phyloP scores from a whole-genome alignment of 1,140 invertebrate species.

The Achatina immaculata region DNA sequence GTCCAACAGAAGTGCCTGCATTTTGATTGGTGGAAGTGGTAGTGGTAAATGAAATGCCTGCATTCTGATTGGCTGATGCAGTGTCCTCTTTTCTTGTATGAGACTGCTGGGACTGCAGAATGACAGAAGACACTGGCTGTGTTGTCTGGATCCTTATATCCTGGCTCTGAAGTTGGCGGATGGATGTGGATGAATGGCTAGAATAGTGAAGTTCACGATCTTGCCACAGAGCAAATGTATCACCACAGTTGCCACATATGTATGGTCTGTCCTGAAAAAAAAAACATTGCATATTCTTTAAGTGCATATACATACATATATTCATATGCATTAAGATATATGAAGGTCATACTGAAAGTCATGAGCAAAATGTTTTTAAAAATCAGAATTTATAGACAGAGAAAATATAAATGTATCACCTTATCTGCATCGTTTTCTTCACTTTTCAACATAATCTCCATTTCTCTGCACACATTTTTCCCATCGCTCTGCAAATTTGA shows the following conservation, averaged over 20 bases:
- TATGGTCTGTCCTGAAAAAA: constrained; percentile 57
- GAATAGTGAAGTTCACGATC: constrained; percentile 48
- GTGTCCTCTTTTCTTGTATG: not conserved
- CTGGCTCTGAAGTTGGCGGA: not conserved
- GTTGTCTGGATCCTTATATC: constrained; percentile 12
- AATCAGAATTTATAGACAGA: too few species aligned
- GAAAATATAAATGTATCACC: too few species aligned
- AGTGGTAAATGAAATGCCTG: not conserved
- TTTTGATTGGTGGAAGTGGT: not conserved
- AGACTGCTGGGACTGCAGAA: not conserved
- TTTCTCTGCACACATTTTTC: too few species aligned
- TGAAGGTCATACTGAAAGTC: too few species aligned
- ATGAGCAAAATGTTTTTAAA: too few species aligned
- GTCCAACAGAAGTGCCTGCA: not conserved
- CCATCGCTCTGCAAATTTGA: too few species aligned
- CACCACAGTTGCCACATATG: constrained; percentile 65
- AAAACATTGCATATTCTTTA: too few species aligned
- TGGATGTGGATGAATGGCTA: constrained; percentile 46
- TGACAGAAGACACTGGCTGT: not conserved
- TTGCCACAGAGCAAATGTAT: constrained; percentile 54
- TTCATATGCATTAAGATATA: not conserved
- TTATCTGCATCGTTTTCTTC: too few species aligned
- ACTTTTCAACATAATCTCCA: too few species aligned
- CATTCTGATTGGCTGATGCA: not conserved
- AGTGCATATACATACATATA: not conserved